Percentiles rank a stretch among this genome's conserved stretches.
phyloP scores from a whole-genome alignment of 2,797 vertebrate genomes.

The Squalus acanthias region DNA sequence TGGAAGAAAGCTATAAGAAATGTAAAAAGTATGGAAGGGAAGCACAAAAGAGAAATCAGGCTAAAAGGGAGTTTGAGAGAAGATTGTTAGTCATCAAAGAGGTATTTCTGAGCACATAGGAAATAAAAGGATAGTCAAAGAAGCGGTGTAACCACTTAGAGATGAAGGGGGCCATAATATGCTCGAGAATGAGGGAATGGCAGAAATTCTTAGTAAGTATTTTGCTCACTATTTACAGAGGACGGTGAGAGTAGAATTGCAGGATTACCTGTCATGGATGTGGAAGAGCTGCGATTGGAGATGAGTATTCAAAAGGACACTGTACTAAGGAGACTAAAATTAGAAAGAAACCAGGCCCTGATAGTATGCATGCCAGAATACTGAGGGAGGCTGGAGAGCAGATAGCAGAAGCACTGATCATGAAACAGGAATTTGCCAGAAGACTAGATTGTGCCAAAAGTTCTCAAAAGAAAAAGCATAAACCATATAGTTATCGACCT shows the following conservation, averaged over 20 bases:
- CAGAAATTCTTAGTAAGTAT: neutral
- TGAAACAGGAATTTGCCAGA: neutral
- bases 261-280: neutral
- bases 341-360: neutral
- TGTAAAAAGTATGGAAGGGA: neutral
- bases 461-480: neutral
- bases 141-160: neutral
- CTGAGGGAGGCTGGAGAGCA: neutral
- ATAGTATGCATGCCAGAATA: neutral
- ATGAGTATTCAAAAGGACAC: neutral
- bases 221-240: neutral
- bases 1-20: neutral
- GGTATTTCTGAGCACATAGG: neutral
- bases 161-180: neutral
- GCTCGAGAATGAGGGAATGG: neutral
- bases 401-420: neutral
- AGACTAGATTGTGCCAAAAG: neutral
- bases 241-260: neutral
- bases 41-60: neutral
- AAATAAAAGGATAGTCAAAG: neutral
- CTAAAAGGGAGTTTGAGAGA: neutral
- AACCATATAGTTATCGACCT: neutral
- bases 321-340: neutral
- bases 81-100: neutral
- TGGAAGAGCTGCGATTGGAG: neutral